Percentiles rank a stretch among this genome's conserved stretches.
These are phyloP conservation scores for Gari tellinella DNA, from an alignment of 2,888 invertebrate genomes.

Conservation along the genomic window DNA sequence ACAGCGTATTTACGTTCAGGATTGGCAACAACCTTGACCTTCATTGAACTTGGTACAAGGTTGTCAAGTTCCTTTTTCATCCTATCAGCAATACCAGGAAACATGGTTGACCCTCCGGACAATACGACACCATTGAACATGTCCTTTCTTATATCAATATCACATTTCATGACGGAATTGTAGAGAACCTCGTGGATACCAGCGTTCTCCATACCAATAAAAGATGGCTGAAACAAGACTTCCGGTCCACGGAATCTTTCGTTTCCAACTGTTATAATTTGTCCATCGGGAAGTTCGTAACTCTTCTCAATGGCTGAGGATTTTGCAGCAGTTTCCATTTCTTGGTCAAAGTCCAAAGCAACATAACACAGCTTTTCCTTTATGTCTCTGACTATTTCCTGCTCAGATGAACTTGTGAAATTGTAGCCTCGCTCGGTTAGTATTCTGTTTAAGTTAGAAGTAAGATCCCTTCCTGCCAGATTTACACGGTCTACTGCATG, in stretches of 20 bases:
- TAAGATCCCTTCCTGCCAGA: constrained; percentile 75
- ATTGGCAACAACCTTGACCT: constrained; percentile 97
- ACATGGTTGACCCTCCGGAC: constrained; percentile 95
- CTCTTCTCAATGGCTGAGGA: constrained; percentile 73
- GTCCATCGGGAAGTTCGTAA: constrained; percentile 75
- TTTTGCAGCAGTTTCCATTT: constrained; percentile 74
- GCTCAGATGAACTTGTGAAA: constrained; percentile 69
- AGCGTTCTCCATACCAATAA: constrained; percentile 74
- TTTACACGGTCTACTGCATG: constrained; percentile 73
- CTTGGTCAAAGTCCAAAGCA: constrained; percentile 63
- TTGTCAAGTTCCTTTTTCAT: constrained; percentile 87
- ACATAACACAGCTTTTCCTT: constrained; percentile 66
- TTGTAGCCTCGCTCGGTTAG: constrained; percentile 74
- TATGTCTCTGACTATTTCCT: constrained; percentile 61
- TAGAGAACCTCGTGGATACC: constrained; percentile 75
- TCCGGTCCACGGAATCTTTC: constrained; percentile 78
- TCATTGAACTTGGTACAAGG: constrained; percentile 95
- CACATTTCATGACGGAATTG: constrained; percentile 70
- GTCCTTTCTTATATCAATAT: constrained; percentile 76
- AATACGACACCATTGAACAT: constrained; percentile 74
- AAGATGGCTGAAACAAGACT: constrained; percentile 78
- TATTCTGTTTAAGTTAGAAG: constrained; percentile 76
- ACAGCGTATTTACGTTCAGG: constrained; percentile 87
- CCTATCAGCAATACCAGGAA: constrained; percentile 89
- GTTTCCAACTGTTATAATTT: constrained; percentile 79